Base-by-base conservation (phyloP, 2,113 vertebrate genomes). In the Alexandromys fortis region DNA sequence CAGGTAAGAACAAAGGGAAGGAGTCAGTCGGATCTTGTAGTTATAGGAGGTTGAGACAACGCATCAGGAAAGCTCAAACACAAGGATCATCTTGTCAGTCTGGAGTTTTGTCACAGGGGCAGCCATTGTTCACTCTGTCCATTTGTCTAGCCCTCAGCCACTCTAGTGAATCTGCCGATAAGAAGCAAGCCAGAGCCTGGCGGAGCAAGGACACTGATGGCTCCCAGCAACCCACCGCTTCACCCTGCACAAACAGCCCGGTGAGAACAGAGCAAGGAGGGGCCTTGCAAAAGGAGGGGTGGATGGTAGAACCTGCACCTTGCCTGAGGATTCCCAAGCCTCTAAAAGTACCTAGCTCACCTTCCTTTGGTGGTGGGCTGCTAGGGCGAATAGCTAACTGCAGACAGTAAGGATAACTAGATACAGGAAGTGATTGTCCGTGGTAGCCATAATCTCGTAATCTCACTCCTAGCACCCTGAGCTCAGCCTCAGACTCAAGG, bases 391-490 rank as follows among this genome's bases (percentile, higher is more conserved):
- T 55, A 91, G 55, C 4, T 35, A 75, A 67, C 61, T 63, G 22
- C 12, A 72, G 19, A 63, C 30, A 21, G 45, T 86, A 76, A 87
- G 22, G 77, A 33, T 88, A 79, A 81, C 35, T 52, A 2, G 24
- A 91, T 68, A 73, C 30, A 88, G 7, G 28, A 92, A 94, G 45
- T n/a, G 24, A 86, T 35, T 61, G 52, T 42, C 75, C 38, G 67
- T 73, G 76, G 78, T 58, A 30, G 83, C 82, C 38, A 55, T 9
- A 13, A 1, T 63, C 38, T 79, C 73, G 26, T 16, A 13, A 1
- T 68, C 38, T 79, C 77, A 42, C n/a, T 93, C 75, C 92, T 92
- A 21, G 45, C 30, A 65, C 13, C 3, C 2, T 47, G 17, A 35
- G 55, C 49, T 93, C 79, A 58, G 79, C 49, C 78, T 65, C 19